Evolutionary conservation across 1,140 invertebrate species (phyloP), one percentile per base, ranked within the genome.

Genomic region (Procambarus virginalis): DNA sequence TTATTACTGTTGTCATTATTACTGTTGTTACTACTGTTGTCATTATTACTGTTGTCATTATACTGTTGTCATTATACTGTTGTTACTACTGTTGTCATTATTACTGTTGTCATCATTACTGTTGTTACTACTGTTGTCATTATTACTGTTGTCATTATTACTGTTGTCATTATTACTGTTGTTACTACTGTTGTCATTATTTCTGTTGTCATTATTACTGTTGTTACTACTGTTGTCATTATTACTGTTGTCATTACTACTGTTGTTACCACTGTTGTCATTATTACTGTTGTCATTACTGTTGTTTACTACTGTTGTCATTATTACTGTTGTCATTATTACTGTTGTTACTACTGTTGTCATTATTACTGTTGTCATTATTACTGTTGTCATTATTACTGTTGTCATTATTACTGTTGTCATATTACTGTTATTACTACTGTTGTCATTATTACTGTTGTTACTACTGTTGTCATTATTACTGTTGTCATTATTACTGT

Each of bases 1-100:
- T n/a, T 80, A n/a, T 58, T 55, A n/a, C 49, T 55, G 49, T 80
- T 22, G 58, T 58, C 58, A 58, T 58, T 80, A n/a, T 58, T 80
- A 20, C 58, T 17, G 20, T 58, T 80, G 46, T n/a, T 80, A n/a
- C 49, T 80, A 58, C 49, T 80, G 49, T 58, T 58, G 17, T 58
- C n/a, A 58, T 58, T 80, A n/a, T 80, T 22, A 80, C 49, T 80
- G 17, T 58, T 80, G 17, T 58, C 58, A 49, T 49, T 51, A 4
- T 77, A 46, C 12, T 77, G 9, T 46, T n/a, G n/a, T n/a, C n/a
- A n/a, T n/a, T n/a, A n/a, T n/a, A n/a, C 22, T 22, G 34, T 78
- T 51, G 49, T 49, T 48, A 49, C 34, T 78, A n/a, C 34, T 48
- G 34, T 78, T 78, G n/a, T n/a, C 49, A 20, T 49, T 78, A n/a